Evolutionary conservation across 2,797 vertebrate species (phyloP), one percentile per base, ranked within the genome.

Genomic region (Channallabes apus): DNA sequence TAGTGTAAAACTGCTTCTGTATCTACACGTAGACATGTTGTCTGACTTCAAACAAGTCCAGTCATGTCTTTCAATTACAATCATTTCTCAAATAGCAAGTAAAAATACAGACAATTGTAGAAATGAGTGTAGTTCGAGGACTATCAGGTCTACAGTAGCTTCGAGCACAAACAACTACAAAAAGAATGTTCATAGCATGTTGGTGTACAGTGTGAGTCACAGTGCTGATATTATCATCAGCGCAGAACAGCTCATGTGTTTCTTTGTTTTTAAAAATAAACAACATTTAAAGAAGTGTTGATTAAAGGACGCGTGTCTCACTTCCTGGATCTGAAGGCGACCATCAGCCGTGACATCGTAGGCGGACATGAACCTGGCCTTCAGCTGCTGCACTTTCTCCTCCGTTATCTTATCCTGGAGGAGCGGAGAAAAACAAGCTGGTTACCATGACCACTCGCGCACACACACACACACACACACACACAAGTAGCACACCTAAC

Each of bases 301-400:
- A 22, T 8, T 27, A 27, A 46, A 80, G 83, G 67, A 54, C 80
- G 12, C 81, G 75, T 84, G 84, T 82, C 73, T 78, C 94, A 99
- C 98, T 96, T 99, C 96, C 73, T 98, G 95, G 88, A 99, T 98
- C 91, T 95, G 95, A 69, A 99, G 91, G 59, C 88, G 95, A 69
- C 96, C 97, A 3, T 97, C 97, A 62, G 96, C 87, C 0, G 95
- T 95, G 87, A 93, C 89, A 12, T 95, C 90, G 0, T 96, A 97
- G 62, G 94, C 88, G 0, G 96, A 95, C 96, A 96, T 94, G 38
- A 98, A 96, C 67, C 94, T 93, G 86, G 97, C 89, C 91, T 98
- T 99, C 91, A 97, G 85, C 85, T 90, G 94, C 90, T 94, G 94
- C 64, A 97, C 93, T 68, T 90, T 90, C 86, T 96, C 96, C 80